Percentiles rank a stretch among this genome's conserved stretches.
These are phyloP conservation scores for Genyomyrus donnyi DNA, from an alignment of 2,113 vertebrate genomes.

Conservation along the genomic window DNA sequence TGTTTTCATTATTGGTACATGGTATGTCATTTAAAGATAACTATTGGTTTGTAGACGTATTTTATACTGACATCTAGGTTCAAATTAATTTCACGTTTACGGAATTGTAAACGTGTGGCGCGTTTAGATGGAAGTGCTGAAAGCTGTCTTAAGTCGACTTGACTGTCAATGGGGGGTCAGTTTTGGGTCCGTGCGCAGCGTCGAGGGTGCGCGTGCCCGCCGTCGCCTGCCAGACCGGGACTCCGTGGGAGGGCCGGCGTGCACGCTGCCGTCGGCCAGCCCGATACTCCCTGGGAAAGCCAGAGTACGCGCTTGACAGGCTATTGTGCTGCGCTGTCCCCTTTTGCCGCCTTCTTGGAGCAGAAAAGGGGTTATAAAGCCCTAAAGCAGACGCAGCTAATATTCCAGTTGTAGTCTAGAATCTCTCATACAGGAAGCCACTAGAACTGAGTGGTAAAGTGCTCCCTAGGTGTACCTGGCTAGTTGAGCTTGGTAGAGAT, in stretches of 20 bases:
- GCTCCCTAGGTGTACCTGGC: background rate
- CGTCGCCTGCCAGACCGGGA: background rate
- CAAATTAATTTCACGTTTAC: background rate
- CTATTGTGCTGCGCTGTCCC: background rate
- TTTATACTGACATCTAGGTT: background rate
- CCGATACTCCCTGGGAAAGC: background rate
- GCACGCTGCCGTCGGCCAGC: background rate
- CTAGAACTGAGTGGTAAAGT: background rate
- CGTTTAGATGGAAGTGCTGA: background rate
- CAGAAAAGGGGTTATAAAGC: background rate
- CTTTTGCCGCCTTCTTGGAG: background rate
- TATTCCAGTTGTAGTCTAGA: background rate
- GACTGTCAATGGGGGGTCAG: background rate
- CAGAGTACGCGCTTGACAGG: background rate
- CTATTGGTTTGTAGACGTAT: background rate
- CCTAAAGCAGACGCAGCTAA: background rate
- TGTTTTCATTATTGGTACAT: background rate
- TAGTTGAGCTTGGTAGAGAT: background rate
- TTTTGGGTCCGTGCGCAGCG: background rate
- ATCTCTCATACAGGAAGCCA: background rate
- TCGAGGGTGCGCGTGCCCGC: background rate
- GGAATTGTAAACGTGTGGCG: background rate
- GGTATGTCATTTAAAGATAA: background rate
- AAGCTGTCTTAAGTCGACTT: background rate
- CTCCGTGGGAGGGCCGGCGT: background rate